Evolutionary conservation across 2,113 vertebrate species (phyloP).

Genomic region (Lepus europaeus): DNA sequence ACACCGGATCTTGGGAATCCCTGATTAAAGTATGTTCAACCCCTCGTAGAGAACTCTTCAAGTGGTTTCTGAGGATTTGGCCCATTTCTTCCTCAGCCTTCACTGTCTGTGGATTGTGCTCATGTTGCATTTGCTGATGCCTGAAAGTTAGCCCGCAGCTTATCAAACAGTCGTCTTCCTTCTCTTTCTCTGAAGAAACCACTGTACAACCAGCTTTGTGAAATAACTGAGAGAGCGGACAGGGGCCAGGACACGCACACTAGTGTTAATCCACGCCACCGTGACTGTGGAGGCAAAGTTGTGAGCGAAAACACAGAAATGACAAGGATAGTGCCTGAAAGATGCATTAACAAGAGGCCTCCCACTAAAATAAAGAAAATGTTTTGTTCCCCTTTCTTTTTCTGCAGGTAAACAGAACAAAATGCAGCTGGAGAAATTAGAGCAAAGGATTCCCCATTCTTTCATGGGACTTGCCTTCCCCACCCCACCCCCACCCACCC

Average conservation of each 20-base stretch:
- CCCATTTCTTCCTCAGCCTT: constrained; percentile 8
- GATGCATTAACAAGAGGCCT: constrained; percentile 45
- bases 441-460: constrained; percentile 81
- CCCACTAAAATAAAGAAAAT: constrained; percentile 72
- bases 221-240: constrained; percentile 73
- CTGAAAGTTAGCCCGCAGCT: constrained; percentile 29
- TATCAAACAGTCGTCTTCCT: not conserved
- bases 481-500: constrained; percentile 78
- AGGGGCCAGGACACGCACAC: constrained; percentile 49
- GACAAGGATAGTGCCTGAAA: constrained; percentile 76
- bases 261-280: constrained; percentile 45
- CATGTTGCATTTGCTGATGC: constrained; percentile 5
- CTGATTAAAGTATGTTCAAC: constrained; percentile 42
- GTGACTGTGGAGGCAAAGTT: constrained; percentile 56
- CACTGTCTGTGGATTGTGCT: constrained; percentile 37
- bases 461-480: constrained; percentile 53
- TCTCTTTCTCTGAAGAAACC: constrained; percentile 52
- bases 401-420: constrained; percentile 80
- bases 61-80: not conserved
- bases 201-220: constrained; percentile 74
- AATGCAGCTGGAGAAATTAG: constrained; percentile 85
- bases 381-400: constrained; percentile 19
- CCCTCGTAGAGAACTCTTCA: not conserved
- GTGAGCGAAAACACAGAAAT: constrained; percentile 80
- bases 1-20: not conserved